phyloP scores from a whole-genome alignment of 2,113 vertebrate genomes.

The Urocolius indicus region DNA sequence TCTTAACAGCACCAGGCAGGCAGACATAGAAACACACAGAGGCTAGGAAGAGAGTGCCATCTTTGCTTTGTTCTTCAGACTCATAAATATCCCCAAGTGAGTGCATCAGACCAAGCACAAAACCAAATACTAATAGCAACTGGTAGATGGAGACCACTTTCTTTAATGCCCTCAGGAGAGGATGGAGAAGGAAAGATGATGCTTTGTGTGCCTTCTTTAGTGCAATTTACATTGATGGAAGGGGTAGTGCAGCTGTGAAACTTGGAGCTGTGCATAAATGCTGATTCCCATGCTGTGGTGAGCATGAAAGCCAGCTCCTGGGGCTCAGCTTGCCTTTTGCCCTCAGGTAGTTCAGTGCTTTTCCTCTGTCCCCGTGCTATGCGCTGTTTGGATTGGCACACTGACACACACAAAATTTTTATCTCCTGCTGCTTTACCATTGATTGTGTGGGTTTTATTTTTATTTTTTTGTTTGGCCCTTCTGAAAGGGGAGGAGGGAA shows the following conservation, averaged over 20 bases:
- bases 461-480: background rate
- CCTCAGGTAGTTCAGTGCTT: background rate
- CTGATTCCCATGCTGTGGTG: background rate
- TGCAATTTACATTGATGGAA: background rate
- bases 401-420: background rate
- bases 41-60: background rate
- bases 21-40: background rate
- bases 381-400: background rate
- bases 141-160: background rate
- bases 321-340: background rate
- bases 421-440: background rate
- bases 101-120: background rate
- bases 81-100: background rate
- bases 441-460: background rate
- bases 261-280: background rate
- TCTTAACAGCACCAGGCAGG: slow-evolving; percentile 11
- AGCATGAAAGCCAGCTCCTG: background rate
- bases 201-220: background rate
- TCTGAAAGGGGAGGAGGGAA: fast-evolving
- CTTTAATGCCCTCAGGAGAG: background rate
- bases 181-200: background rate
- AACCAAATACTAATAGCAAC: background rate
- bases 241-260: background rate
- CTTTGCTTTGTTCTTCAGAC: background rate
- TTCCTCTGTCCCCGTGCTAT: background rate